Base-by-base conservation (phyloP, 1,140 invertebrate genomes). In the Globodera rostochiensis region DNA sequence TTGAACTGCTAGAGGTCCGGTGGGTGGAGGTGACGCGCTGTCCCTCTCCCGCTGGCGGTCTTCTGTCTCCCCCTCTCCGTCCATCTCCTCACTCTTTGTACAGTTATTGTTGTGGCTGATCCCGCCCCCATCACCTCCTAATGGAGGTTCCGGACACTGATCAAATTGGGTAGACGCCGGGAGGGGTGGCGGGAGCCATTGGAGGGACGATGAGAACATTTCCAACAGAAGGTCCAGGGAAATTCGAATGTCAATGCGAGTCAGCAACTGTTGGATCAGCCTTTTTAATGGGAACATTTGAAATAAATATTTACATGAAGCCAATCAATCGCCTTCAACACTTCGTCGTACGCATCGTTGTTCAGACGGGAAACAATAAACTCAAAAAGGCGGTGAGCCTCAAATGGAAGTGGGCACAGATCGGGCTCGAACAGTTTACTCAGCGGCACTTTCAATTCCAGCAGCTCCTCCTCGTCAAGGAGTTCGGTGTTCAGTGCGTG, bases 341-440 rank as follows among this genome's bases (percentile, higher is more conserved):
- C 95, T 6, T 97, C 94, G 88, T 94, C 94, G 1, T 95, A 93
- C 66, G 93, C 93, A 1, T 94, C 94, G 86, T 94, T 94, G 84
- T 94, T 93, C 88, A 98, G 97, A 71, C 95, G 92, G 64, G 94
- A 93, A 2, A 93, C 93, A 15, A 98, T 94, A 91, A 99, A 99
- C 85, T 95, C 94, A 90, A 97, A 99, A 93, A 99, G 94, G 87
- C 95, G 94, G 77, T 94, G 94, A 1, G 95, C 93, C 90, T 96
- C 94, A 89, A 98, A 96, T 45, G 96, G 95, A 21, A 98, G 91
- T 53, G 96, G 95, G 87, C 94, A 95, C 93, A 98, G 94, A 86
- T 98, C 95, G 0, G 95, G 94, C 92, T 99, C 97, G 85, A 98
- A 92, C 71, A 98, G 95, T 93, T 98, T 98, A 85, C 95, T 97